Evolutionary conservation across 2,113 vertebrate genomes (phyloP).

Genomic region (zebrafish (Danio rerio)): DNA sequence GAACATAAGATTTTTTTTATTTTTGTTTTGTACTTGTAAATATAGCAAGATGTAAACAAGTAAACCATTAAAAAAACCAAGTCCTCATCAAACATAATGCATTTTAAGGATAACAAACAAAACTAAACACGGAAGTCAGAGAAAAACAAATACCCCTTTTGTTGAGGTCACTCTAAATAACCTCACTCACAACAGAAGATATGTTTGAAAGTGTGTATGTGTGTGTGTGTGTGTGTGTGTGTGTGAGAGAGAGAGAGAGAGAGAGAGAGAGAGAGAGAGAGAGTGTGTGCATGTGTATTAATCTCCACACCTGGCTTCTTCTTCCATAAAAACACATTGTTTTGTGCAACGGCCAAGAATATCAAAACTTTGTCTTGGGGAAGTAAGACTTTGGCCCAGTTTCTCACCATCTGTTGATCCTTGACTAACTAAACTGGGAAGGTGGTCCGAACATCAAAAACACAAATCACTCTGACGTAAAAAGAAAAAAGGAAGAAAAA

Average conservation of each 20-base stretch:
- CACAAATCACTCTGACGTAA: neutral
- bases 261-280: too few relatives aligned
- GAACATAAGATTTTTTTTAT: too few relatives aligned
- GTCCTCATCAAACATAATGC: neutral
- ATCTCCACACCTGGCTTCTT: neutral
- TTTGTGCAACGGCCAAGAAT: slow-evolving; percentile 12
- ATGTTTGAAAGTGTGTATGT: neutral
- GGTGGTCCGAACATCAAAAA: slow-evolving; percentile 3
- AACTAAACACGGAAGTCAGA: neutral
- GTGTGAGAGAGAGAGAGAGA: too few relatives aligned
- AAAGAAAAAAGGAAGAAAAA: neutral
- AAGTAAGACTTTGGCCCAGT: slow-evolving; percentile 28
- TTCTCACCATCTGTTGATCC: slow-evolving; percentile 23
- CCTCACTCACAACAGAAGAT: neutral
- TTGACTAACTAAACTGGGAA: neutral
- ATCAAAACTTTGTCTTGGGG: slow-evolving; percentile 15
- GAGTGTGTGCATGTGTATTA: too few relatives aligned
- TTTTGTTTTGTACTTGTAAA: neutral
- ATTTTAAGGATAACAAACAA: neutral
- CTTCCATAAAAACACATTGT: slow-evolving; percentile 11
- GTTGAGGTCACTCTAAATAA: neutral
- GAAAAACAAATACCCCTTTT: too few relatives aligned
- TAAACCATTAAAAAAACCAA: neutral
- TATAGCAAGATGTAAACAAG: neutral
- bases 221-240: neutral